Evolutionary conservation across 2,797 vertebrate species (phyloP), one percentile per base, ranked within the genome.

Genomic region (Podargus strigoides): DNA sequence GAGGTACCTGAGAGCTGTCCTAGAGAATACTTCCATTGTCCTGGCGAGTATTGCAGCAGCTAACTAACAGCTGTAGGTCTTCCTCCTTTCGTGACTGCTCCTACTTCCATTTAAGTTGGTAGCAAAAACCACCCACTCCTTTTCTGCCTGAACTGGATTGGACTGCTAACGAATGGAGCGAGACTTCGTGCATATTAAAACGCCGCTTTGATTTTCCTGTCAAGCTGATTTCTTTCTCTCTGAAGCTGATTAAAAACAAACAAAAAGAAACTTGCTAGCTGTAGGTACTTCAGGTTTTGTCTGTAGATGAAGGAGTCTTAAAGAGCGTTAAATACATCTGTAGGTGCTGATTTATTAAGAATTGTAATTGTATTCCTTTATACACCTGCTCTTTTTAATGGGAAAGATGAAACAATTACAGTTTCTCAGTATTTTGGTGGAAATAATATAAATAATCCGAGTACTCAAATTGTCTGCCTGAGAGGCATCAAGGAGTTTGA

Each of bases 11-110:
- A n/a, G 81, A 85, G 79, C 5, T 77, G 80, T 97, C 89, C 92
- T 77, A 93, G 70, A 64, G 94, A 97, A 72, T 75, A 58, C 85
- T 96, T 89, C 95, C 92, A 92, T 94, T 96, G 93, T 94, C 90
- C 89, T 68, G 59, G 66, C 87, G 53, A 49, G 59, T 84, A 79
- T 72, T 93, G 79, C 83, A 91, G 68, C 95, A 91, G 95, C 89
- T 86, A 89, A 27, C 46, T 84, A 95, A 56, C 91, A 97, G 95
- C 94, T 96, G 92, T 69, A 76, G 82, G n/a, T 81, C 88, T 89
- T 77, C 50, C 85, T 97, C 47, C 90, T 95, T 91, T 78, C 12
- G 5, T 85, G 89, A 52, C 87, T 47, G 75, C 86, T 87, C 53
- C 59, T 55, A 49, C 92, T 93, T 95, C 89, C 66, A 85, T 87